A percentile compares a stretch with the other conserved stretches of the same genome.
Evolutionary conservation across 2,113 vertebrate species (phyloP).

Genomic region (Pygoscelis adeliae): DNA sequence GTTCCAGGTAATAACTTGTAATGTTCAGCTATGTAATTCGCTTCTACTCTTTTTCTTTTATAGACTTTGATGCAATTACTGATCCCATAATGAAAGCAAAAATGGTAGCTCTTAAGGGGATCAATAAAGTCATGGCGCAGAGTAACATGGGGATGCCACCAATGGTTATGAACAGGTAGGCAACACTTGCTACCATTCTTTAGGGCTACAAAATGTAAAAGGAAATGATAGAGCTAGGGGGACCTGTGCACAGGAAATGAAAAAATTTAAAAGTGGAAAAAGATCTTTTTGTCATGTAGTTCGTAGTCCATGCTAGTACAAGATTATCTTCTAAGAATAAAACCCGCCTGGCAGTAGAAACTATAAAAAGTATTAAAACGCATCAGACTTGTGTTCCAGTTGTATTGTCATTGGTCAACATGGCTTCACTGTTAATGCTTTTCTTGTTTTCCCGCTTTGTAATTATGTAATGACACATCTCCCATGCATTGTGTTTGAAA

Average conservation of each 20-base stretch:
- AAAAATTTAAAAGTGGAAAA: background rate
- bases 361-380: background rate
- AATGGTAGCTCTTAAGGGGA: slow-evolving; percentile 97
- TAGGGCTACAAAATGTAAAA: background rate
- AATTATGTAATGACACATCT: background rate
- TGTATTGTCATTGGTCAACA: background rate
- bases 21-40: background rate
- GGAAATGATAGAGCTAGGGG: background rate
- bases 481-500: background rate
- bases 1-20: background rate
- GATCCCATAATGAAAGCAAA: slow-evolving; percentile 99
- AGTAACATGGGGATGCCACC: slow-evolving; percentile 88
- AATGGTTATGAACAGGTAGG: slow-evolving; percentile 92
- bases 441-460: background rate
- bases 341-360: background rate
- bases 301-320: background rate
- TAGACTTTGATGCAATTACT: slow-evolving; percentile 93
- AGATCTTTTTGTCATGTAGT: background rate
- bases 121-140: slow-evolving; percentile 98
- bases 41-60: slow-evolving; percentile 12
- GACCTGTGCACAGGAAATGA: background rate
- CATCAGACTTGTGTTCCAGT: background rate
- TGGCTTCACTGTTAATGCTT: background rate
- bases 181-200: background rate
- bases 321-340: background rate